Base-by-base conservation (phyloP, 2,113 vertebrate genomes). In the Phrynosoma blainvillii region DNA sequence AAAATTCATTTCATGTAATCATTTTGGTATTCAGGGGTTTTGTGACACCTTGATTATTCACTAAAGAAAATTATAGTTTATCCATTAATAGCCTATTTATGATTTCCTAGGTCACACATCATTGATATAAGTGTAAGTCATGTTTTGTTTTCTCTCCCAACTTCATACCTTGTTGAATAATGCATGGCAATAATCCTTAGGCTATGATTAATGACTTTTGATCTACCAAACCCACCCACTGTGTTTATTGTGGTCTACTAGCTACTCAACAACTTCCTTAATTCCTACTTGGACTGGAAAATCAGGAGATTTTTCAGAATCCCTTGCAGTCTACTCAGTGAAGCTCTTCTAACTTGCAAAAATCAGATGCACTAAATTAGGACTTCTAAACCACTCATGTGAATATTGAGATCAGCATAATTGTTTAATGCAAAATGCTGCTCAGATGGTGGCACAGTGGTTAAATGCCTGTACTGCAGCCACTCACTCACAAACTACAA, bases 151-250 rank as follows among this genome's bases (percentile, higher is more conserved):
- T 84, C 90, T 93, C 83, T 79, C 85, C 86, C 52, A 42, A 47
- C 36, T 18, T n/a, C 30, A 82, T 87, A 68, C 89, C 91, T 91
- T 59, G 56, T 89, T 91, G 90, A 94, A 89, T 71, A 89, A 92
- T 92, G 87, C 84, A 90, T 92, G 85, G 86, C 93, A 87, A 86
- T 91, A 85, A 91, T 90, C 88, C 89, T 0, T 89, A 47, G 65
- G 87, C 77, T 10, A 79, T 25, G 27, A 5, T 8, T 79, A 52
- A 25, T 42, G 42, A 52, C 42, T 25, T 47, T 47, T 78, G 47
- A 54, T 52, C 42, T 42, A 79, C 27, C 5, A 54, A 30, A 12
- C 77, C 7, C 52, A 54, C 27, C 77, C 16, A 8, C 47, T 47
- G 54, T 79, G 77, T 56, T 13, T 79, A 30, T 54, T 79, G 76